These are phyloP conservation scores for Geotrupes spiniger DNA, from an alignment of 2,888 invertebrate genomes.

Conservation along the genomic window DNA sequence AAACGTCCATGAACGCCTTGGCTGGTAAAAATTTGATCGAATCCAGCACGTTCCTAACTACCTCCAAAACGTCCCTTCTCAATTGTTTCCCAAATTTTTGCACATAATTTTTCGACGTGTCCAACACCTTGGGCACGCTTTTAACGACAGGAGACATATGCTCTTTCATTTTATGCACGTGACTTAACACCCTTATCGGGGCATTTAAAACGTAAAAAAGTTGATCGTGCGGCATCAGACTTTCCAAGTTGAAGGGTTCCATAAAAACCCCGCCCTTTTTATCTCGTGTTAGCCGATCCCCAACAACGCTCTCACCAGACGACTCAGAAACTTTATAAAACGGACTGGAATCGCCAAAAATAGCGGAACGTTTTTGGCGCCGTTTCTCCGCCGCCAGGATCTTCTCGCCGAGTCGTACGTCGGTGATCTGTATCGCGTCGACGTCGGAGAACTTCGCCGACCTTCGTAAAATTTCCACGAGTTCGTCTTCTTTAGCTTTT, in stretches of 20 bases:
- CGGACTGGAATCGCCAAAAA: conserved; percentile 11
- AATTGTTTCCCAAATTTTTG: conserved; percentile 40
- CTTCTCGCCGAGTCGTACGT: neutral
- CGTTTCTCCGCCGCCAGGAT: too few species aligned
- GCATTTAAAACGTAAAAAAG: conserved; percentile 40
- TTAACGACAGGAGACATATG: conserved; percentile 39
- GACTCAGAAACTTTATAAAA: conserved; percentile 14
- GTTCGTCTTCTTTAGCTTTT: neutral
- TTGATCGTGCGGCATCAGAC: conserved; percentile 37
- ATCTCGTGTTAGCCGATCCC: conserved; percentile 3
- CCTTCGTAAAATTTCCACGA: neutral
- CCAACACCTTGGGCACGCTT: conserved; percentile 39
- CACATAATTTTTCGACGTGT: conserved; percentile 40
- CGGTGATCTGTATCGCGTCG: conserved; percentile 3
- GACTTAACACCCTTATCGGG: conserved; percentile 39
- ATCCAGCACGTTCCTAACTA: conserved; percentile 40
- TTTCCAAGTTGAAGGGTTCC: conserved; percentile 25
- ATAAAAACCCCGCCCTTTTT: neutral
- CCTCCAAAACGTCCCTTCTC: conserved; percentile 37
- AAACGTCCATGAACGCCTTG: neutral
- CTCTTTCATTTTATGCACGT: conserved; percentile 37
- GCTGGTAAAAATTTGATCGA: conserved; percentile 19
- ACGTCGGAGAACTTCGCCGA: conserved; percentile 12
- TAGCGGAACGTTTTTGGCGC: neutral
- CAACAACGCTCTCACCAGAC: conserved; percentile 6